Percentiles rank a stretch among this genome's conserved stretches.
Evolutionary conservation across 2,888 invertebrate species (phyloP).

Genomic region (Lithophane socia): DNA sequence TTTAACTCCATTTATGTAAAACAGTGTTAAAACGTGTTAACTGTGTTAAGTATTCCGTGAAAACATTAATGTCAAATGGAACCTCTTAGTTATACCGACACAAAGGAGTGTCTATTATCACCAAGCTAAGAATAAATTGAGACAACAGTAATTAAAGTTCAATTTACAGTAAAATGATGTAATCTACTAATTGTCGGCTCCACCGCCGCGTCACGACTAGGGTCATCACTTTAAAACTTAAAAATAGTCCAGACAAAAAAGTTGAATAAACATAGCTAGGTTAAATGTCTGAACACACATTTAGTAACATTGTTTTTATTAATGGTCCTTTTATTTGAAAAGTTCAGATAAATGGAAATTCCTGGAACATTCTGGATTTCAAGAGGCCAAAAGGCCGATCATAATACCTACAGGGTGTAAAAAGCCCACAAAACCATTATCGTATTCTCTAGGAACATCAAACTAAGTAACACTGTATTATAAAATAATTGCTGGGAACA

Average conservation of each 20-base stretch:
- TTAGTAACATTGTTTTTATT: neutral
- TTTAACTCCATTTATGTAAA: conserved; percentile 5
- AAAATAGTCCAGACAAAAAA: too few species aligned
- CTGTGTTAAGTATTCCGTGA: conserved; percentile 22
- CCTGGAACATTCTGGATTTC: neutral
- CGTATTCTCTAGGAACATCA: too few species aligned
- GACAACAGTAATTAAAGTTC: conserved; percentile 49
- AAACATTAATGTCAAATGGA: conserved; percentile 9
- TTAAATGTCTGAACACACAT: too few species aligned
- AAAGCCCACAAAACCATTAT: too few species aligned
- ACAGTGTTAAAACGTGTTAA: too few species aligned
- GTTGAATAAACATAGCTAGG: too few species aligned
- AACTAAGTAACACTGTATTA: neutral
- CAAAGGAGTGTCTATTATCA: conserved; percentile 14
- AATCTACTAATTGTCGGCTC: conserved; percentile 39
- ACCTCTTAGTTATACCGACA: neutral
- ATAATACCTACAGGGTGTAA: too few species aligned
- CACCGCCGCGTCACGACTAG: neutral
- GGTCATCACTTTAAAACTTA: neutral
- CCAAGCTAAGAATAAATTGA: conserved; percentile 36
- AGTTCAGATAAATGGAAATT: neutral
- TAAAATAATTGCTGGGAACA: neutral
- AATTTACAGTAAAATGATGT: conserved; percentile 36
- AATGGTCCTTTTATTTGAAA: neutral
- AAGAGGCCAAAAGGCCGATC: too few species aligned